Evolutionary conservation across 1,140 invertebrate species (phyloP).

Genomic region (Ditylenchus dipsaci): DNA sequence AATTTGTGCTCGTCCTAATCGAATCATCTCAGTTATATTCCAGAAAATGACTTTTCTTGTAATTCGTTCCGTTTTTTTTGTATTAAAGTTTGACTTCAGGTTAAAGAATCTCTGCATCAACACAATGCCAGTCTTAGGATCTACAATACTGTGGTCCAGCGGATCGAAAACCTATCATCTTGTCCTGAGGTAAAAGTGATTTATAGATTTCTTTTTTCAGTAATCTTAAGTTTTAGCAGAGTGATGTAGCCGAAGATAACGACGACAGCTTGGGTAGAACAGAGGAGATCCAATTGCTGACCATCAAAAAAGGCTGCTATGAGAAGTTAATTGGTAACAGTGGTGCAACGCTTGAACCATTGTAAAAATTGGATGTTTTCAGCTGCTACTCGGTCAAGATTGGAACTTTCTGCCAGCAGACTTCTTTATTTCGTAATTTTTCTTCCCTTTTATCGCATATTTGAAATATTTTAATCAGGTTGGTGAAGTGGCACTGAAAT

Average conservation of each 20-base stretch:
- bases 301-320: too few species aligned
- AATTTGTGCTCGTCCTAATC: slow-evolving; percentile 14
- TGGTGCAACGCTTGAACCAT: neutral
- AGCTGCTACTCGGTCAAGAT: neutral
- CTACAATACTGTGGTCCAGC: neutral
- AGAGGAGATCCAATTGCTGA: too few species aligned
- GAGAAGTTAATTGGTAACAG: too few species aligned
- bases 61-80: too few species aligned
- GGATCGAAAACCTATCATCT: neutral
- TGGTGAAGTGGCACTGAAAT: slow-evolving; percentile 30
- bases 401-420: slow-evolving; percentile 18
- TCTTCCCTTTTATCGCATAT: too few species aligned
- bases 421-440: slow-evolving; percentile 9
- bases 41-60: neutral
- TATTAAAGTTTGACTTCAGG: neutral
- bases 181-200: too few species aligned
- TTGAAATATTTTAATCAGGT: slow-evolving; percentile 6
- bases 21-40: slow-evolving; percentile 1
- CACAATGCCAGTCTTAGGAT: neutral
- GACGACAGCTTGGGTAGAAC: too few species aligned
- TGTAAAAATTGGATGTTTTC: neutral
- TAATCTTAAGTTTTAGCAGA: too few species aligned
- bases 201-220: too few species aligned
- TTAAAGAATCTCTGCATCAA: neutral
- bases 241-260: too few species aligned